Evolutionary conservation across 2,888 invertebrate genomes (phyloP).

Genomic region (Steinernema hermaphroditum): DNA sequence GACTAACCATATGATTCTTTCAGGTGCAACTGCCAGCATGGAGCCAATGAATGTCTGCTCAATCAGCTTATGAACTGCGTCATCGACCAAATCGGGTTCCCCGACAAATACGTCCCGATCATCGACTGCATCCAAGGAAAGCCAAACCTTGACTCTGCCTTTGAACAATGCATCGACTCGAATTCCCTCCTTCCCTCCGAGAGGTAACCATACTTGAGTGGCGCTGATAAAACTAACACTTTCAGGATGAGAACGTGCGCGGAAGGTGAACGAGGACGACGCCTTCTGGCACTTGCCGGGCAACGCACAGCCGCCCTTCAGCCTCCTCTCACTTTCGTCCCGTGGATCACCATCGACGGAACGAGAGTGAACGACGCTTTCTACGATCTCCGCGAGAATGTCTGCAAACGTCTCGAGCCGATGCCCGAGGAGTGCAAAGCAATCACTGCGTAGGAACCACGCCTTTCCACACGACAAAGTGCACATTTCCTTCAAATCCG

Average conservation of each 20-base stretch:
- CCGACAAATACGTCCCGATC: conserved; percentile 53
- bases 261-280: conserved; percentile 53
- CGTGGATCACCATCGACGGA: conserved; percentile 65
- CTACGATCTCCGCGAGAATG: conserved; percentile 60
- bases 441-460: background rate
- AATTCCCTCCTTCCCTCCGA: conserved; percentile 17
- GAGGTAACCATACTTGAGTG: background rate
- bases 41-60: conserved; percentile 59
- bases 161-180: conserved; percentile 47
- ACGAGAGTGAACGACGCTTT: conserved; percentile 59
- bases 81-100: conserved; percentile 55
- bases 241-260: conserved; percentile 59
- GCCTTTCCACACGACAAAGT: background rate
- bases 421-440: conserved; percentile 42
- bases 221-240: no score
- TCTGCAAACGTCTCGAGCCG: conserved; percentile 59
- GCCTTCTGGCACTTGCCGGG: conserved; percentile 60
- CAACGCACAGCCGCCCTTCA: conserved; percentile 44
- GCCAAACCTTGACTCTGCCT: conserved; percentile 43
- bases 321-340: conserved; percentile 62
- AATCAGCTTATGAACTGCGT: conserved; percentile 66
- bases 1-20: no score
- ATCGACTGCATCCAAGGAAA: conserved; percentile 54
- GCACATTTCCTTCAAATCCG: background rate
- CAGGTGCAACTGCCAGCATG: conserved; percentile 65